phyloP scores from a whole-genome alignment of 2,113 vertebrate species.

The Marmota flaviventris region DNA sequence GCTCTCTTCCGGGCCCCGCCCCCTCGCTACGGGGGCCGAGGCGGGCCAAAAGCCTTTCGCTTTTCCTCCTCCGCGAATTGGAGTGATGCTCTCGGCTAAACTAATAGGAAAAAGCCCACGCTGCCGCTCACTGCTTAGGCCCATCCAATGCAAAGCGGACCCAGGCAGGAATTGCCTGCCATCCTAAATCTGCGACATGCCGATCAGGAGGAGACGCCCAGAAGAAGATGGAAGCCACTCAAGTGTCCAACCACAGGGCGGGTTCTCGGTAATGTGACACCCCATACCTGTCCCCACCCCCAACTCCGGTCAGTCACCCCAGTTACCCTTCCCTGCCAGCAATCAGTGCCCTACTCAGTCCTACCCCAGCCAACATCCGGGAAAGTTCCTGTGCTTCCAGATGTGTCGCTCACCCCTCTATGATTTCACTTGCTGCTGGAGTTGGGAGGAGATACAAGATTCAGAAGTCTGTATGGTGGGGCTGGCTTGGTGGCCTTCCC shows the following conservation, averaged over 20 bases:
- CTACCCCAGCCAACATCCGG: accelerated
- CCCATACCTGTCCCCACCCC: not conserved
- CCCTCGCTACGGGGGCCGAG: slow-evolving; percentile 58
- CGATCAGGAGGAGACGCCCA: not conserved
- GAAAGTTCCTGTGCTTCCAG: not conserved
- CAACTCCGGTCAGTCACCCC: too few relatives aligned
- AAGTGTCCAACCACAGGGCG: too few relatives aligned
- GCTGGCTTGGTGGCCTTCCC: too few relatives aligned
- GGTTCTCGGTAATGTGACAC: too few relatives aligned
- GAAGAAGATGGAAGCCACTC: not conserved
- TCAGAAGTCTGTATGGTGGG: not conserved
- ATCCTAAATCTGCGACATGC: not conserved
- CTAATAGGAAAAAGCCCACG: accelerated
- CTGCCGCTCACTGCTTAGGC: not conserved
- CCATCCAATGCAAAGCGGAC: not conserved
- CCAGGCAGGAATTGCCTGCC: not conserved
- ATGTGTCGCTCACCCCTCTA: not conserved
- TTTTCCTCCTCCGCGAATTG: not conserved
- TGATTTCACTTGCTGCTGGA: not conserved
- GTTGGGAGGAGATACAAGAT: too few relatives aligned
- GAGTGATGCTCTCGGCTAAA: accelerated
- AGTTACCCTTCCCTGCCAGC: not conserved
- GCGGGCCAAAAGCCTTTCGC: not conserved
- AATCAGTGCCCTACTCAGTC: too few relatives aligned
- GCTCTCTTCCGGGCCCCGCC: slow-evolving; percentile 74